Evolutionary conservation across 2,113 vertebrate species (phyloP), one percentile per base, ranked within the genome.

Genomic region (Oryzias javanicus): DNA sequence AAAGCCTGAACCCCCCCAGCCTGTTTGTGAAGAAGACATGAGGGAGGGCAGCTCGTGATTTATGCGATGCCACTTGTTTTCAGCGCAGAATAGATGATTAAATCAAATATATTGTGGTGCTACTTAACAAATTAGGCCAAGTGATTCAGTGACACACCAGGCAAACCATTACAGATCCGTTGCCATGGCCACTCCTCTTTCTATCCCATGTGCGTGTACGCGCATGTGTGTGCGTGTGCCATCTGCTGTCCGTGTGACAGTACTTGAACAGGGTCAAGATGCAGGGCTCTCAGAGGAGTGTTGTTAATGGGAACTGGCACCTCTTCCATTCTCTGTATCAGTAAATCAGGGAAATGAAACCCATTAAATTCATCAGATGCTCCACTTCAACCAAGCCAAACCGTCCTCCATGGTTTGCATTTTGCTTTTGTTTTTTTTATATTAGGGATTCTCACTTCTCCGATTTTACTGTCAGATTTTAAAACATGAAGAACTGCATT

Each of bases 111-210:
- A 72, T 80, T 71, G 64, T 89, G 85, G 86, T 87, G 86, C 70
- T 89, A 90, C 91, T 92, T 90, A 91, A 90, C 90, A 91, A 93
- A 91, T 92, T 92, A 89, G 83, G 81, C 80, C 60, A 77, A 90
- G 89, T 80, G 84, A 84, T 90, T 91, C 86, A 74, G 65, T 78
- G 62, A 88, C 86, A 89, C 87, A 89, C 81, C 76, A 70, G 76
- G 78, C 75, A 75, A 55, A 73, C 78, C 80, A 84, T 91, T 90
- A 89, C 68, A 63, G 82, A 79, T 77, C 83, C 42, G 91, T 91
- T 91, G 81, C 87, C 88, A 91, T 91, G 88, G 82, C 46, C 85
- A 88, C 89, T 62, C 68, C 70, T 83, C 69, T 72, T 67, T 59
- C 55, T 49, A 60, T 53, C 42, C 54, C 60, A 47, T 58, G 51